Conservation (phyloP, 2,797 vertebrate species). For the Hephaestus fuliginosus region DNA sequence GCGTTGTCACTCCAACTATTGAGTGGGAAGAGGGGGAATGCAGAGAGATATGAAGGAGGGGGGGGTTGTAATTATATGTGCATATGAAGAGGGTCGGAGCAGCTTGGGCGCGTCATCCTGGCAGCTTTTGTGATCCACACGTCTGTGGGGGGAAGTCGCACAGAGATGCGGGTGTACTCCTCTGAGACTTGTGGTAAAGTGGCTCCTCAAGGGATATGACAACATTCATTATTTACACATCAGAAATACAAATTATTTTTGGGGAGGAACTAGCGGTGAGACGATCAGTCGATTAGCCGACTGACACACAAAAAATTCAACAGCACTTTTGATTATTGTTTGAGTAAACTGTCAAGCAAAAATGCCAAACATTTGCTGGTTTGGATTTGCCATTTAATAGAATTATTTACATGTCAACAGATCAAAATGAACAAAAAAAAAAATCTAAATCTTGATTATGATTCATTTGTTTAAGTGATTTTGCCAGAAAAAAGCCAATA, state of each 20-base stretch:
- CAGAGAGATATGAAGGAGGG: constrained; percentile 35
- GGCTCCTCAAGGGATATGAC: constrained; percentile 42
- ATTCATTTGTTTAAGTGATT: too few relatives aligned
- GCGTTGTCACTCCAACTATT: constrained; percentile 68
- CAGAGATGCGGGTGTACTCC: constrained; percentile 65
- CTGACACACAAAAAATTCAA: neutral
- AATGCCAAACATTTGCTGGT: neutral
- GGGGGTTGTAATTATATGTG: constrained; percentile 82
- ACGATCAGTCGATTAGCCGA: neutral
- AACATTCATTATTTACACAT: constrained; percentile 65
- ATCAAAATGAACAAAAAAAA: too few relatives aligned
- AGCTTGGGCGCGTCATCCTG: constrained; percentile 74
- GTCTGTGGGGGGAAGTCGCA: constrained; percentile 64
- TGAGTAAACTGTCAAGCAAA: neutral
- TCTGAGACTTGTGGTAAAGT: constrained; percentile 50
- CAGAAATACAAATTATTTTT: constrained; percentile 44
- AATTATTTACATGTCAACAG: constrained; percentile 11
- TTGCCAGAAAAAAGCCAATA: neutral
- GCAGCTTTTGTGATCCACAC: constrained; percentile 76
- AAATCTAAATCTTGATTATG: too few relatives aligned
- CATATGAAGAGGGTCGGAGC: constrained; percentile 80
- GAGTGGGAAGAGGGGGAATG: constrained; percentile 42
- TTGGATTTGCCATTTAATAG: neutral
- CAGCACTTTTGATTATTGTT: neutral
- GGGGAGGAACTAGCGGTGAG: neutral